Evolutionary conservation across 2,113 vertebrate genomes (phyloP), one percentile per base, ranked within the genome.

Genomic region (Cairina moschata): DNA sequence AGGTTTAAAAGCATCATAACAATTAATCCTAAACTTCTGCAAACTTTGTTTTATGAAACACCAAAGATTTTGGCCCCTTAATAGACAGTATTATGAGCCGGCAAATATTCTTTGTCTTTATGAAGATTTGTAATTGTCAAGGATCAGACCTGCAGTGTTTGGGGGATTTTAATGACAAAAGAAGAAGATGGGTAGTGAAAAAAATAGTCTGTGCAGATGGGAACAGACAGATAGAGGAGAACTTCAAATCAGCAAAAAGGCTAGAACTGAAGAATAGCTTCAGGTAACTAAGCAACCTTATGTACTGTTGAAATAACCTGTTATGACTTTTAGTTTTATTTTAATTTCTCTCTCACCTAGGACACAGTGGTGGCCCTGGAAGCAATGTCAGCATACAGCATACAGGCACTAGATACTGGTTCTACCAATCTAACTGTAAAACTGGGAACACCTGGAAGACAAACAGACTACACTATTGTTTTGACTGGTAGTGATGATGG

Each of bases 321-420:
- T 18, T 17, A 67, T 65, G 42, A 58, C 17, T 78, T 20, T 62
- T 55, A 21, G 9, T 29, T 56, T 56, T 56, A 25, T 29, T 63
- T 40, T 29, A 4, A n/a, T 83, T 83, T 80, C 46, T 85, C 69
- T 89, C 69, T 86, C 59, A 16, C 42, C 32, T 42, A 99, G 98
- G 98, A 99, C 88, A 99, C 98, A 21, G 93, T 98, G 9, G 69
- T 98, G 66, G 98, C 98, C 21, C 66, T 99, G 95, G 98, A 99
- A 93, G 98, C 98, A 31, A 91, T 99, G 20, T 96, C 98, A 15
- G 97, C 98, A 23, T 98, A 98, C 74, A 98, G 97, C 58, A 72
- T 98, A 40, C 83, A 86, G 17, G 95, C 63, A 29, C 0, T 90
- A 38, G 66, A 65, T 36, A 26, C 32, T n/a, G 28, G 18, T 16